Evolutionary conservation across 2,797 vertebrate genomes (phyloP).

Genomic region (Chanos chanos): DNA sequence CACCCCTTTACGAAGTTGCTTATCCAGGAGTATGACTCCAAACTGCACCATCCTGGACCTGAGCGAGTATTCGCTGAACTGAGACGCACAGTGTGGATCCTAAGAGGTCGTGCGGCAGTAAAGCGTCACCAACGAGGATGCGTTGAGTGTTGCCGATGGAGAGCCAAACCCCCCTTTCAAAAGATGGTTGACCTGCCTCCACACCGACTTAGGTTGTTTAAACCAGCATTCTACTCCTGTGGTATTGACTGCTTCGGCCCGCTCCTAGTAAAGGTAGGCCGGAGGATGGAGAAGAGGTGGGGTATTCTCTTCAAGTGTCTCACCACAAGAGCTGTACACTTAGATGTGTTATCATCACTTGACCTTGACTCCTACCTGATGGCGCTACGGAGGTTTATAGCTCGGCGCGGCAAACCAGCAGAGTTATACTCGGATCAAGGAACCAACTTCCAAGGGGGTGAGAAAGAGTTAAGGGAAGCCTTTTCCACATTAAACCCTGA

Average conservation of each 20-base stretch:
- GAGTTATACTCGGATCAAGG: neutral
- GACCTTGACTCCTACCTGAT: too few relatives aligned
- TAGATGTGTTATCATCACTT: too few relatives aligned
- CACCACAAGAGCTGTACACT: neutral
- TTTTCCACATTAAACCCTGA: neutral
- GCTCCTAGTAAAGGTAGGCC: too few relatives aligned
- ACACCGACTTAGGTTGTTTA: neutral
- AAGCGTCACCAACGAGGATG: neutral
- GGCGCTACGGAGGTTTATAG: neutral
- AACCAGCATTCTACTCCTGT: too few relatives aligned
- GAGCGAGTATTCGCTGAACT: slow-evolving; percentile 19
- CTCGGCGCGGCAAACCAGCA: neutral
- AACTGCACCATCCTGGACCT: slow-evolving; percentile 10
- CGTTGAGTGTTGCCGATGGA: slow-evolving; percentile 9
- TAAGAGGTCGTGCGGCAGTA: slow-evolving; percentile 11
- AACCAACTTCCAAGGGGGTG: neutral
- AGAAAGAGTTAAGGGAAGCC: too few relatives aligned
- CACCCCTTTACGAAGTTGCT: slow-evolving; percentile 5
- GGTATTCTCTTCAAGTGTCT: slow-evolving; percentile 8
- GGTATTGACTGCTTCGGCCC: too few relatives aligned
- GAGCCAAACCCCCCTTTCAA: neutral
- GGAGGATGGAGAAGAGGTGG: neutral
- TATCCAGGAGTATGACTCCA: slow-evolving; percentile 7
- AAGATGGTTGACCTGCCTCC: slow-evolving; percentile 14
- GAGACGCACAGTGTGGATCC: slow-evolving; percentile 4